Base-by-base conservation (phyloP, 2,797 vertebrate genomes). In the Coracias cyanogaster region DNA sequence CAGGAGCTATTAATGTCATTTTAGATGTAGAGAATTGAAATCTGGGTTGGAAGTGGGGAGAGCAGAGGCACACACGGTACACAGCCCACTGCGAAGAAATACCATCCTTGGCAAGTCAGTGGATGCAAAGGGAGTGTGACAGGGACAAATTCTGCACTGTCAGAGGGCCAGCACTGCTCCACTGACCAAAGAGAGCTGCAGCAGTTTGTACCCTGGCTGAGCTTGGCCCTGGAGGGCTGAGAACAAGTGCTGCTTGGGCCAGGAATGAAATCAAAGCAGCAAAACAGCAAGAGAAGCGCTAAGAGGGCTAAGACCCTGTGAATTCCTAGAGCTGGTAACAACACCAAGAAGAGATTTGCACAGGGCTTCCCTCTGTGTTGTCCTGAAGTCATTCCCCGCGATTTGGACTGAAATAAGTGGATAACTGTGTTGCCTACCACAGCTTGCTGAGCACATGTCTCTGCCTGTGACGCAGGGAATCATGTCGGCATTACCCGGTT, bases 11-110 rank as follows among this genome's bases (percentile, higher is more conserved):
- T 89, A 35, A 89, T 89, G 89, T 87, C 19, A 60, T 77, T 92
- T 92, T 41, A 74, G 89, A 55, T 33, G 61, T 9, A 85, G 71
- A 82, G 80, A 89, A 96, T 14, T 35, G 76, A 81, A 96, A 87
- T 80, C 60, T 73, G 41, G 37, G 67, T 93, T 0, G 0, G 71
- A 91, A 93, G 60, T 0, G 0, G 37, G 33, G 58, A 87, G 87
- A 43, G 52, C 55, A 74, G 73, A 86, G 62, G 58, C 51, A 29
- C 8, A 1, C 22, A 31, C 0, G 2, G 48, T 18, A n/a, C 60
- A 25, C 73, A 82, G 90, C 69, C 82, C 67, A 52, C 73, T 78
- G 82, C 54, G 29, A 85, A 87, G 83, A 67, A 93, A 74, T 22
- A 51, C 29, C 57, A 67, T 8, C 31, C 17, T 46, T 57, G 61